Evolutionary conservation across 2,797 vertebrate genomes (phyloP).

Genomic region (Scyliorhinus canicula): DNA sequence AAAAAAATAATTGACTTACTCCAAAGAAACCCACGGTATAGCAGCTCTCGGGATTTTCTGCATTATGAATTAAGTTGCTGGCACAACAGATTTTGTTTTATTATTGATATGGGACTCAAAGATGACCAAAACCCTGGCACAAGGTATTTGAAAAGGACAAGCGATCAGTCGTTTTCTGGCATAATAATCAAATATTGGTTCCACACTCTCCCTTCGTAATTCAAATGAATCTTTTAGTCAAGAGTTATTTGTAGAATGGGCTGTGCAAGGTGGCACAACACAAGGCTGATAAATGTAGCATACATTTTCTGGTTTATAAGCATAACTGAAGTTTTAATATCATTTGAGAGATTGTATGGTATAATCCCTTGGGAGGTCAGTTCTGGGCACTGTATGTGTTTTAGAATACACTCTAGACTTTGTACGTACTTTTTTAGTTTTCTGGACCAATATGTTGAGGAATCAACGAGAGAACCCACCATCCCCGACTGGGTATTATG

Average conservation of each 20-base stretch:
- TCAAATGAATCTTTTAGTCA: neutral
- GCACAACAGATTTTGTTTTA: neutral
- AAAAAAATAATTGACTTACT: neutral
- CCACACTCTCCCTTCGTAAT: neutral
- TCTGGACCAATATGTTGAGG: too few species aligned
- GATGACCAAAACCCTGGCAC: neutral
- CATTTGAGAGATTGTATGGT: neutral
- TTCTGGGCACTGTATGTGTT: neutral
- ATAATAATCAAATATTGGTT: neutral
- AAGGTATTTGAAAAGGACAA: neutral
- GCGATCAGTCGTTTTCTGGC: neutral
- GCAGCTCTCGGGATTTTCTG: neutral
- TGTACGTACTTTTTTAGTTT: neutral
- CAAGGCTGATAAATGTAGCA: neutral
- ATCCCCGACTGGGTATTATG: too few species aligned
- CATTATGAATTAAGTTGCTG: neutral
- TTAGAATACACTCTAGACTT: neutral
- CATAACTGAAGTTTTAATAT: neutral
- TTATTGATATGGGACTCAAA: neutral
- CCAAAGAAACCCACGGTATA: neutral
- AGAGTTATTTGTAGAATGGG: neutral
- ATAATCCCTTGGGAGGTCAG: neutral
- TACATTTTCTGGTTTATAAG: neutral
- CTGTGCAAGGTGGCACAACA: neutral
- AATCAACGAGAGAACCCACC: too few species aligned